A percentile compares a stretch with the other conserved stretches of the same genome.
Conservation (phyloP, 2,113 vertebrate species). For the Puffinus mauretanicus region DNA sequence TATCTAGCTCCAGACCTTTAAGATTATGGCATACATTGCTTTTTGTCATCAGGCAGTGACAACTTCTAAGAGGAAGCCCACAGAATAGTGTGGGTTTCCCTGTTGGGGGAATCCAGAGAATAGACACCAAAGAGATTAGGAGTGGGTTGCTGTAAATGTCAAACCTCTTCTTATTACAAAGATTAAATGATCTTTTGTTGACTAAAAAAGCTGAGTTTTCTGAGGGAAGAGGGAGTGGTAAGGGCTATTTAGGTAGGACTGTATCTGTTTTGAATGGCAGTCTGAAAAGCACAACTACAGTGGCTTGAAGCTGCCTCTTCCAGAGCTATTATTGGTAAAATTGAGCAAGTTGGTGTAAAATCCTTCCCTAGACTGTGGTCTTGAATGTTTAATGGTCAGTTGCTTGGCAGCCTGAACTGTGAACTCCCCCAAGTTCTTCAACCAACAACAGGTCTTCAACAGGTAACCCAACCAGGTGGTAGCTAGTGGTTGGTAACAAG, state of each 20-base stretch:
- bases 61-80: not conserved
- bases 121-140: not conserved
- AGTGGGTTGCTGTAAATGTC: not conserved
- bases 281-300: not conserved
- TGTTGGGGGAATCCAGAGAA: not conserved
- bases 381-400: not conserved
- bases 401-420: not conserved
- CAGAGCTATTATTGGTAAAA: not conserved
- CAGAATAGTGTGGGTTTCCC: not conserved
- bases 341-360: not conserved
- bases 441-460: not conserved
- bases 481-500: not conserved
- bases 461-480: not conserved
- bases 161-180: not conserved
- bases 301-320: not conserved
- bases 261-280: not conserved
- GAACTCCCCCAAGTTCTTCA: not conserved
- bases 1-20: not conserved
- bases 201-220: not conserved
- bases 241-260: not conserved
- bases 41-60: not conserved
- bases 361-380: not conserved
- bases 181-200: not conserved
- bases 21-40: not conserved
- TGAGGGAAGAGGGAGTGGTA: not conserved